Conservation (phyloP, 2,113 vertebrate genomes). For the Rhinogobius similis region DNA sequence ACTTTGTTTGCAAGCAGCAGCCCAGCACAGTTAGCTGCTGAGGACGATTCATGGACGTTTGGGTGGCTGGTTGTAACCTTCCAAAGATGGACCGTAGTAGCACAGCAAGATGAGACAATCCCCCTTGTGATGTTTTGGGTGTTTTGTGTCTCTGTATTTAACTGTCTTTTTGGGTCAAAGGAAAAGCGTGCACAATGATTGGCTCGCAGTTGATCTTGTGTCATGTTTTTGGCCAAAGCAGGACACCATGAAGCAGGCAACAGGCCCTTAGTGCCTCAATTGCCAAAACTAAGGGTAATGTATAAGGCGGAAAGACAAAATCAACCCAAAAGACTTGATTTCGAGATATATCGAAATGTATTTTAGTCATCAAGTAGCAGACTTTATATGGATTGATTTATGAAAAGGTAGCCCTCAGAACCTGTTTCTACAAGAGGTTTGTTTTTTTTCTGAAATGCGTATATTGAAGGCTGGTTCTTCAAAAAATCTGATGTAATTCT, state of each 20-base stretch:
- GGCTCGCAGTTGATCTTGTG: slow-evolving; percentile 33
- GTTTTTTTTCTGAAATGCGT: slow-evolving; percentile 5
- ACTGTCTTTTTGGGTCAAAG: slow-evolving; percentile 47
- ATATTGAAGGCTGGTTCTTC: slow-evolving; percentile 76
- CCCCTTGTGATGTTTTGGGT: slow-evolving; percentile 54
- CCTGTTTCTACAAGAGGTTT: slow-evolving; percentile 37
- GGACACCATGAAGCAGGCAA: slow-evolving; percentile 54
- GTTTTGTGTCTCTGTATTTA: slow-evolving; percentile 61
- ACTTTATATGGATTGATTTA: slow-evolving; percentile 54
- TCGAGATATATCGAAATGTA: slow-evolving; percentile 64
- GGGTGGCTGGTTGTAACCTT: slow-evolving; percentile 29
- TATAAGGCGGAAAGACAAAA: slow-evolving; percentile 51
- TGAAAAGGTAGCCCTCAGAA: slow-evolving; percentile 43
- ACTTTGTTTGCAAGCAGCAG: slow-evolving; percentile 94
- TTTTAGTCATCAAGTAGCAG: slow-evolving; percentile 68
- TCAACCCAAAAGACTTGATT: slow-evolving; percentile 49
- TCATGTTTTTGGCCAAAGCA: slow-evolving; percentile 46
- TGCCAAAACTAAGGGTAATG: slow-evolving; percentile 59
- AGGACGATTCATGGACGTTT: slow-evolving; percentile 36
- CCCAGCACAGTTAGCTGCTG: slow-evolving; percentile 93
- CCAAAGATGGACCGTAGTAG: slow-evolving; percentile 60
- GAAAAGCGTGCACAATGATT: slow-evolving; percentile 21
- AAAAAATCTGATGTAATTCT: slow-evolving; percentile 45
- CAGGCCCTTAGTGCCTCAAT: slow-evolving; percentile 62
- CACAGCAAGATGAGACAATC: slow-evolving; percentile 69